Evolutionary conservation across 1,140 invertebrate species (phyloP), one percentile per base, ranked within the genome.

Genomic region (Cryptotermes secundus): DNA sequence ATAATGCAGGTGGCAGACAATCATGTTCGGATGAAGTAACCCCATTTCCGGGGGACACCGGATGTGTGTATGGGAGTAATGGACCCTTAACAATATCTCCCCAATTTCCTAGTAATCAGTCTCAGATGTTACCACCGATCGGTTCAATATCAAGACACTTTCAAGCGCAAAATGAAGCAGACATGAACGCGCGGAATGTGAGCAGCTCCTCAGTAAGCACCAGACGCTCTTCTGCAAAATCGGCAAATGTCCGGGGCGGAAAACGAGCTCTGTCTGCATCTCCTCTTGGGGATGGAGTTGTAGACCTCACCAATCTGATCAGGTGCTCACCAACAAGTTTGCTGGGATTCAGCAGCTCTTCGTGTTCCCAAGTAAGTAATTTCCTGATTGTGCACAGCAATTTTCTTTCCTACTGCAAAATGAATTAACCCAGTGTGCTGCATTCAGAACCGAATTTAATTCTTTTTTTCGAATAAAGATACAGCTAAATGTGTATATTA

Each of bases 241-340:
- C 79, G 12, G 24, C 12, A 3, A 80, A 14, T 14, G 79, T 80
- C 2, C 34, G 80, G n/a, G 42, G 35, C 2, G 80, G 80, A 7
- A 81, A 6, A 6, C 35, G 34, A 0, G 35, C 35, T 0, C 10
- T n/a, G 26, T 81, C 80, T 12, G 12, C 35, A 26, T 72, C 59
- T 31, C 59, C 59, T 72, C 59, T 59, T 35, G 53, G 59, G n/a
- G 53, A 79, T 1, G 72, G 83, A 0, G 59, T 36, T 0, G 59
- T 72, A 7, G 84, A 84, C 59, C 4, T 84, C 26, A 82, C 84
- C 34, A 35, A 12, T 35, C 84, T 84, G 14, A 82, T 84, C 34
- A 42, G 84, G n/a, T 49, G 42, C 35, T 84, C 84, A 31, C 80
- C 84, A 34, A 84, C 84, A 80, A 84, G 84, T 36, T 80, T 84